Base-by-base conservation (phyloP, 2,888 invertebrate species). In the Cryptophagus acutangulus region DNA sequence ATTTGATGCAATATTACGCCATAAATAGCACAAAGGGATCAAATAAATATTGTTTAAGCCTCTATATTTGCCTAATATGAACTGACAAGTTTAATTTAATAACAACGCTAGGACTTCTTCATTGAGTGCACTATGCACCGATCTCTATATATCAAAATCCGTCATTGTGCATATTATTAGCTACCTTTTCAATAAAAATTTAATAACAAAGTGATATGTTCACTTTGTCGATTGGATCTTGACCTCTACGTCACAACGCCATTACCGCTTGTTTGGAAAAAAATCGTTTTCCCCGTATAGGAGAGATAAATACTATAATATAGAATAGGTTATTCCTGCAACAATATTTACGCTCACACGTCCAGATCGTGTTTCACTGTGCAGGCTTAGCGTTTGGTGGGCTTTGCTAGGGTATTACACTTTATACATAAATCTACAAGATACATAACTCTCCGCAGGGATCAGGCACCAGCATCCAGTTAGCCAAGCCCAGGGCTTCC, bases 341-440 rank as follows among this genome's bases (percentile, higher is more conserved):
- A n/a, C n/a, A n/a, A 44, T 44, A 49, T 47, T 49, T 47, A 49
- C 43, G 40, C 52, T 48, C 55, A 57, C 63, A 67, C 65, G 66
- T 65, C 52, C 61, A 56, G 59, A 58, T 59, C 63, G 65, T 66
- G 67, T 65, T 64, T 66, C 62, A 65, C 51, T 42, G 43, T 41
- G 36, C 33, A 40, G 52, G 55, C 52, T 52, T 51, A 52, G 46
- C 49, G 46, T 25, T 31, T 49, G 49, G 56, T 47, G 50, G 58
- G 62, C 58, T 62, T 63, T 65, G 54, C 15, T n/a, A 57, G 54
- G 63, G 67, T 57, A 67, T 68, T 68, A 68, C 64, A 65, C 63
- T 67, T 65, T 65, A 63, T 62, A 65, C 67, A 68, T 68, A 68
- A 68, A 68, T 68, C 67, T 67, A 61, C 61, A 63, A 67, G 66